These are phyloP conservation scores for Eurystomus gularis DNA, from an alignment of 2,113 vertebrate genomes.

Conservation along the genomic window DNA sequence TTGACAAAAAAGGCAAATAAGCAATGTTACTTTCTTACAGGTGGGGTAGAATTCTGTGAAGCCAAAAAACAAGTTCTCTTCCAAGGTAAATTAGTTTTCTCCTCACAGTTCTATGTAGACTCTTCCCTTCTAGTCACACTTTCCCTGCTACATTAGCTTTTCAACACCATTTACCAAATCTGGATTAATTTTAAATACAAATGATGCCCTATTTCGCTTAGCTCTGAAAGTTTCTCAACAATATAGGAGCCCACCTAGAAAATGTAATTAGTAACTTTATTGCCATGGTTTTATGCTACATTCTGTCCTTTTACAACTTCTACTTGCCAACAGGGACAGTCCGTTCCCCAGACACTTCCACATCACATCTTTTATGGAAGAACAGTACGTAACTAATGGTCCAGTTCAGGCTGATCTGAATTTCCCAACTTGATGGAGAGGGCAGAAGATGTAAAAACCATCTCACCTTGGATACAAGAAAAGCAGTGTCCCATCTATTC, in stretches of 20 bases:
- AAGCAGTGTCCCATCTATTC: neutral
- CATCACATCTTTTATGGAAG: neutral
- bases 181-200: neutral
- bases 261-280: neutral
- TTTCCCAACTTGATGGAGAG: neutral
- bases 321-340: neutral
- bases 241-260: neutral
- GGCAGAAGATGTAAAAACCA: neutral
- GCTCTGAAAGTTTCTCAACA: neutral
- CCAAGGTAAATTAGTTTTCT: neutral
- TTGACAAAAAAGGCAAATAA: neutral
- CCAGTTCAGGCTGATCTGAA: neutral
- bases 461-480: neutral
- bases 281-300: neutral
- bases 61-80: neutral
- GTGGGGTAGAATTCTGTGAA: neutral
- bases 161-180: neutral
- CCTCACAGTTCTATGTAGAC: neutral
- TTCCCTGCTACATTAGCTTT: neutral
- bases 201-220: neutral
- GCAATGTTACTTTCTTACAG: neutral
- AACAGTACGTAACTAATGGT: neutral
- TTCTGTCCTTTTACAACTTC: neutral
- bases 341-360: neutral
- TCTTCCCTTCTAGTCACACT: neutral